Base-by-base conservation (phyloP, 37 sponge, comb jelly and placozoan species). In the Diacarnus erythraeanus region DNA sequence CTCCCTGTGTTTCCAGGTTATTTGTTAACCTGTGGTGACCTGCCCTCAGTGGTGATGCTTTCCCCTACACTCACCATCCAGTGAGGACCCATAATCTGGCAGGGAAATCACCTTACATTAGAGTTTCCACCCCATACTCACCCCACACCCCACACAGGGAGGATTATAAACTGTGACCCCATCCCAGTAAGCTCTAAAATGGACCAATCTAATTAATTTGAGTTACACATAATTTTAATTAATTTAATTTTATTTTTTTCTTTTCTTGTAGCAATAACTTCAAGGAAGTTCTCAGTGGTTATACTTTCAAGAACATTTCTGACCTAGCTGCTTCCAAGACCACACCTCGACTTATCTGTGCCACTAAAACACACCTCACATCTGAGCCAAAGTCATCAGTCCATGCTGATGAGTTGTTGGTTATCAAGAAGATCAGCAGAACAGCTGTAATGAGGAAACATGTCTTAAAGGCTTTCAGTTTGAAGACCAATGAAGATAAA, bases 401-500 rank as follows among this genome's bases (percentile, higher is more conserved):
- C 65, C 35, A 77, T 18, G 64, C 40, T 1, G 34, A 64, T 25
- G 77, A 77, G 44, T 2, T 64, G 2, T 65, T 77, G 4, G 22
- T 77, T 17, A 22, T 77, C 26, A 38, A 22, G 29, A 77, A 77
- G 43, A 25, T 77, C 3, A 42, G 65, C 1, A 77, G 37, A 31
- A 77, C 64, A 1, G 26, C 77, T 0, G 17, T 77, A 26, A 77
- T 36, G 44, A 23, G 65, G 31, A 77, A 42, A 42, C 77, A 42
- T 18, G 12, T 64, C 38, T 27, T 77, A 0, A 77, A 77, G 15
- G 77, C 60, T 20, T 22, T 63, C 23, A 77, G 44, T 26, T 27
- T 77, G 27, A 63, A 23, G 5, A 77, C 23, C 18, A 64, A 64
- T 21, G 65, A 77, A 34, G 77, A 77, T 36, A 77, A 77, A 25